Base-by-base conservation (phyloP, 1,140 invertebrate species). In the Macrobrachium rosenbergii region DNA sequence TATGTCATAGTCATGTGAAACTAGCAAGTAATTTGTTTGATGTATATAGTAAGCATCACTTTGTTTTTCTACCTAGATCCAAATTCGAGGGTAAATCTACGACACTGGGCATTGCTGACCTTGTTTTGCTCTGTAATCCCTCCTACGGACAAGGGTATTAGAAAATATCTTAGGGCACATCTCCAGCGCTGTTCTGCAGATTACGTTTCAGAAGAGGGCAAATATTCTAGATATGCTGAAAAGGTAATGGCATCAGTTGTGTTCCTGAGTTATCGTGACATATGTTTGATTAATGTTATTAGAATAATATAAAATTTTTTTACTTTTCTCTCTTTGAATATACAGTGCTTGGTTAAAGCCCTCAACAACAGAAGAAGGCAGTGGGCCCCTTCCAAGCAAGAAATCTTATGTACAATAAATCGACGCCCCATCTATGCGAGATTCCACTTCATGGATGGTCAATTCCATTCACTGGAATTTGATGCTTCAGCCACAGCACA, bases 401-500 rank as follows among this genome's bases (percentile, higher is more conserved):
- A 99, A 93, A 96, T 99, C 88, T 94, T 98, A 88, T 98, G 97
- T 91, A 97, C 97, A 0, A 97, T 97, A 19, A 97, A 98, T 90
- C 94, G 97, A 69, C 93, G 97, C 86, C 96, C 96, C 8, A 96
- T 98, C 83, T 98, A 98, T 91, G 96, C 97, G 0, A 94, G 97
- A 73, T 97, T 99, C 90, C 95, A 97, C 92, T 96, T 99, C 90
- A 96, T 98, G 94, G 97, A 99, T 92, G 97, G 97, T 5, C 97
- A 98, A 91, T 98, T 98, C 91, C 96, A 98, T 91, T 96, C 97
- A 0, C 95, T 99, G 5, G 97, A 98, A 92, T 99, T 99, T 93
- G 96, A 98, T 92, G 97, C 97, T 0, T 97, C 97, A 43, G 96
- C 97, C 17, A 98, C 97, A 0, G 96, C 97, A n/a, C 94, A 94